Evolutionary conservation across 1,140 invertebrate genomes (phyloP).

Genomic region (Atta cephalotes): DNA sequence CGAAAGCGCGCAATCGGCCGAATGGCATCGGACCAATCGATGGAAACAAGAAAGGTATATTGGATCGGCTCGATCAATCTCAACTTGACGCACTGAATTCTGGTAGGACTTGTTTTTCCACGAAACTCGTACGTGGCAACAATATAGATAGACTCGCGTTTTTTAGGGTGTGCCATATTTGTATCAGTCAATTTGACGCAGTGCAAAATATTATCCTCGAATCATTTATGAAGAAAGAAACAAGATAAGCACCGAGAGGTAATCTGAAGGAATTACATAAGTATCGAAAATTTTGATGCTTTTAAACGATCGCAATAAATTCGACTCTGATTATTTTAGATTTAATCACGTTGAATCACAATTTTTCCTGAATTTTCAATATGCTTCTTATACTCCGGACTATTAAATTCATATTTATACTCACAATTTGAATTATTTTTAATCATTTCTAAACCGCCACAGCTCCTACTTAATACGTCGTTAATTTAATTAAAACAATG

Average conservation of each 20-base stretch:
- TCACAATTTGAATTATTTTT: too few species aligned
- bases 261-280: neutral
- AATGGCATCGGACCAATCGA: conserved; percentile 11
- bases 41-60: conserved; percentile 50
- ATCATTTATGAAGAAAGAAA: conserved; percentile 18
- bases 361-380: neutral
- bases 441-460: too few species aligned
- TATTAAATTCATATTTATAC: too few species aligned
- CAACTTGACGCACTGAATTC: conserved; percentile 63
- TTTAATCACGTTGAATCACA: neutral
- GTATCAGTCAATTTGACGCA: conserved; percentile 33
- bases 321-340: neutral
- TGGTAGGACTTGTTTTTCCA: conserved; percentile 62
- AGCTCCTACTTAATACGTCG: too few species aligned
- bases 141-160: conserved; percentile 43
- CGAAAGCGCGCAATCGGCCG: conserved; percentile 32
- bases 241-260: neutral
- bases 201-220: conserved; percentile 1
- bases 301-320: neutral
- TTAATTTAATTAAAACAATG: too few species aligned
- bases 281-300: neutral
- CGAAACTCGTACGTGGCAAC: conserved; percentile 70
- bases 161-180: conserved; percentile 39
- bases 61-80: conserved; percentile 67
- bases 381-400: neutral